Percentiles rank a stretch among this genome's conserved stretches.
These are phyloP conservation scores for Trogon melanurus DNA, from an alignment of 2,113 vertebrate species.

Conservation along the genomic window DNA sequence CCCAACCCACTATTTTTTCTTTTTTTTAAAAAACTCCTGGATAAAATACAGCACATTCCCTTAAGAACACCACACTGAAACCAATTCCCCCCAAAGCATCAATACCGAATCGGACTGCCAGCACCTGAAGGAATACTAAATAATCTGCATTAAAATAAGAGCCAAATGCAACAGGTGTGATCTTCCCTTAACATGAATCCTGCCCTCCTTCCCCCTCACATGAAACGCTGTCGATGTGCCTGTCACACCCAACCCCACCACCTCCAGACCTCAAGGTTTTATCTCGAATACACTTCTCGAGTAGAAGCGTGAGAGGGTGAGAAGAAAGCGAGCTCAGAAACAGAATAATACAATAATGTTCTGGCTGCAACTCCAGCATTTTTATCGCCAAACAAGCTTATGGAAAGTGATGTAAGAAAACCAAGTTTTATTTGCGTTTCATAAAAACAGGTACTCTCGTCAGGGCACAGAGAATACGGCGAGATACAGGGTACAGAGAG, in stretches of 20 bases:
- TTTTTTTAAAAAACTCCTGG: not conserved
- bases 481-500: not conserved
- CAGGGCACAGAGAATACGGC: not conserved
- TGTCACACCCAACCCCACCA: not conserved
- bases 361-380: not conserved
- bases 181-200: not conserved
- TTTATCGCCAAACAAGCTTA: not conserved
- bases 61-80: not conserved
- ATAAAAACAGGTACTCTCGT: not conserved
- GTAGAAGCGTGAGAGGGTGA: not conserved
- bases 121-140: not conserved
- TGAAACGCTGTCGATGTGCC: not conserved
- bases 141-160: not conserved
- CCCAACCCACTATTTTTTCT: not conserved
- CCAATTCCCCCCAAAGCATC: not conserved
- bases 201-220: not conserved
- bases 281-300: not conserved
- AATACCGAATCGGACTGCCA: not conserved
- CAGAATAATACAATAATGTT: not conserved
- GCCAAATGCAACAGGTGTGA: not conserved
- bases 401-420: not conserved
- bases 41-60: not conserved
- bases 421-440: slow-evolving; percentile 10
- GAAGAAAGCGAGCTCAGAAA: not conserved
- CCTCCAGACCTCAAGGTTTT: not conserved